phyloP scores from a whole-genome alignment of 2,888 invertebrate species.

The Eupithecia subumbrata region DNA sequence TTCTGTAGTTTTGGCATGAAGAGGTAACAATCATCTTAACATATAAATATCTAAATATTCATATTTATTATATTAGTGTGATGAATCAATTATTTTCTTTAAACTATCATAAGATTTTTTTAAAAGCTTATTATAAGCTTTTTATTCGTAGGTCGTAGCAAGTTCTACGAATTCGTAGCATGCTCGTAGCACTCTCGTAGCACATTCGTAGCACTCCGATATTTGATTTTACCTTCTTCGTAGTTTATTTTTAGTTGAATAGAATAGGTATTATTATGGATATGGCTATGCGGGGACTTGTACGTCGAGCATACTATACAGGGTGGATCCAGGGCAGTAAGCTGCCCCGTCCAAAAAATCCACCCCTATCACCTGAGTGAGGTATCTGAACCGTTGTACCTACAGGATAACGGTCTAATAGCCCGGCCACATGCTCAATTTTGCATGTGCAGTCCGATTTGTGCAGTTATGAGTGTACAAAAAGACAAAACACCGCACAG shows the following conservation, averaged over 20 bases:
- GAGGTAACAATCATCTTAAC: too few species aligned
- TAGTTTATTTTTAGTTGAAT: neutral
- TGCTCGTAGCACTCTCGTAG: neutral
- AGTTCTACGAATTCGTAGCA: conserved; percentile 7
- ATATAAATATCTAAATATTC: too few species aligned
- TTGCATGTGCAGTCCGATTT: too few species aligned
- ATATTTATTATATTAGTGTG: too few species aligned
- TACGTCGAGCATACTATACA: neutral
- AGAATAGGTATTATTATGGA: neutral
- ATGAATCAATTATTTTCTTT: neutral
- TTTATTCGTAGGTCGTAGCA: neutral
- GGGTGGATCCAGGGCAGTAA: neutral
- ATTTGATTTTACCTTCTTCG: neutral
- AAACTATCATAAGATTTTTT: neutral
- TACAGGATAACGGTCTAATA: neutral
- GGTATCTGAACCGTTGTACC: neutral
- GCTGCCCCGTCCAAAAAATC: too few species aligned
- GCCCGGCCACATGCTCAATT: too few species aligned
- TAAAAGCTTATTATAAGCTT: neutral
- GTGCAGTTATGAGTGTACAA: too few species aligned
- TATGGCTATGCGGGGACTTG: neutral
- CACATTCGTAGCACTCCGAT: neutral
- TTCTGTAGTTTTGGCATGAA: too few species aligned
- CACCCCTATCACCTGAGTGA: too few species aligned
- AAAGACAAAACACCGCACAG: too few species aligned